Evolutionary conservation across 2,113 vertebrate species (phyloP).

Genomic region (Phaethon lepturus): DNA sequence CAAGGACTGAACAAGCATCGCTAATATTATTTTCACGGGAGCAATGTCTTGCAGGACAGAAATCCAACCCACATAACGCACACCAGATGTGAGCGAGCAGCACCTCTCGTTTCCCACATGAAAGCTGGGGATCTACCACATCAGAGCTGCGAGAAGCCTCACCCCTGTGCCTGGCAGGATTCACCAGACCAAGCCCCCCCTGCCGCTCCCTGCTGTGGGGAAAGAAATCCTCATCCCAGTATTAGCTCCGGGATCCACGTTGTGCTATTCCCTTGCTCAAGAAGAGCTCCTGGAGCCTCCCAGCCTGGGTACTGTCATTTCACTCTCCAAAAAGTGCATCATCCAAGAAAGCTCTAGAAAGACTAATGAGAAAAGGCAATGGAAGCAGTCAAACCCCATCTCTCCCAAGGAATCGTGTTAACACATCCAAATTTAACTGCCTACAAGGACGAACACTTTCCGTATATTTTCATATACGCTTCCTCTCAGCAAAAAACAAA

Average conservation of each 20-base stretch:
- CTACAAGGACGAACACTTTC: background rate
- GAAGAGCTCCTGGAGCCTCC: background rate
- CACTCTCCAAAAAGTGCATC: background rate
- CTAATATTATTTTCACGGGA: background rate
- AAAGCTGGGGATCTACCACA: background rate
- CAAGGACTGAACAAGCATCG: background rate
- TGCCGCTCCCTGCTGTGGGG: background rate
- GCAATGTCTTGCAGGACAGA: background rate
- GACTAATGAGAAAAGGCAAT: background rate
- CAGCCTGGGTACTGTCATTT: background rate
- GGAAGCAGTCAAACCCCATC: background rate
- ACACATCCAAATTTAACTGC: background rate
- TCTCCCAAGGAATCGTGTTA: background rate
- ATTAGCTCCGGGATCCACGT: accelerated
- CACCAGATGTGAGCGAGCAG: background rate
- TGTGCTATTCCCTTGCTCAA: background rate
- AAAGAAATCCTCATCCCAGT: background rate
- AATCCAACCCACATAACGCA: background rate
- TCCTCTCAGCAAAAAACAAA: slow-evolving; percentile 33
- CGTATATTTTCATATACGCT: background rate
- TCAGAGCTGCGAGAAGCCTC: background rate
- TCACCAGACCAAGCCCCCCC: background rate
- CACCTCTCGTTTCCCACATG: background rate
- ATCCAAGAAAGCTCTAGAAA: background rate
- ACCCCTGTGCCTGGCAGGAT: background rate